A percentile compares a stretch with the other conserved stretches of the same genome.
Conservation (phyloP, 2,113 vertebrate species). For the Murina feae region DNA sequence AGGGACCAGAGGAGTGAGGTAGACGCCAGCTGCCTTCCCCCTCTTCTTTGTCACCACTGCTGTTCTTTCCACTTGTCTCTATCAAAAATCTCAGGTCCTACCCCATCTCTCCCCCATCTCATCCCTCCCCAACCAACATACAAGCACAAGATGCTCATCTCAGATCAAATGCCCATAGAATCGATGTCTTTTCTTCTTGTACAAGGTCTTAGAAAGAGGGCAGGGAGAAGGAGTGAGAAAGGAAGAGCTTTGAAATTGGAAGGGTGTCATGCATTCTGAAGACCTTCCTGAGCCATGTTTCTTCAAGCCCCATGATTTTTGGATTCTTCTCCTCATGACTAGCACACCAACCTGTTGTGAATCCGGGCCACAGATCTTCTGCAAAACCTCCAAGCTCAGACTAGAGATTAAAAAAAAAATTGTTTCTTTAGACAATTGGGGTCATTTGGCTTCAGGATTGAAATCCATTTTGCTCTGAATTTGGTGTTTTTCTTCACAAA, state of each 20-base stretch:
- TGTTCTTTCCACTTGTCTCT: background rate
- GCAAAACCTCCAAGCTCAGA: background rate
- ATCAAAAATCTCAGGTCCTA: background rate
- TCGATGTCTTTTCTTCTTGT: background rate
- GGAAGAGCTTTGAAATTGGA: background rate
- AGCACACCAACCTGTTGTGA: background rate
- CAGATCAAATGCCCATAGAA: background rate
- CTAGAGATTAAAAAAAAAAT: background rate
- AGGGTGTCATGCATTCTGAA: background rate
- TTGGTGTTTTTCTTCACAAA: background rate
- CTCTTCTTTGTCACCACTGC: background rate
- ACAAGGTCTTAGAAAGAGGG: background rate
- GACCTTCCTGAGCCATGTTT: accelerated
- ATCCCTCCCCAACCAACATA: background rate
- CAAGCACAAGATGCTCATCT: background rate
- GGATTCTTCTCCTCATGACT: background rate
- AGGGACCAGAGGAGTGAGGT: background rate
- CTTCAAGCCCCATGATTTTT: background rate
- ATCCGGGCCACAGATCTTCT: background rate
- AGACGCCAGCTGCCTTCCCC: background rate
- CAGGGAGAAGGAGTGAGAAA: background rate
- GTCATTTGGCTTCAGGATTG: background rate
- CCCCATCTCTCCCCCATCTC: background rate
- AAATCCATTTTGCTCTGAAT: background rate
- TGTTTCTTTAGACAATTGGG: background rate